phyloP scores from a whole-genome alignment of 1,140 invertebrate genomes.

The Lineus longissimus region DNA sequence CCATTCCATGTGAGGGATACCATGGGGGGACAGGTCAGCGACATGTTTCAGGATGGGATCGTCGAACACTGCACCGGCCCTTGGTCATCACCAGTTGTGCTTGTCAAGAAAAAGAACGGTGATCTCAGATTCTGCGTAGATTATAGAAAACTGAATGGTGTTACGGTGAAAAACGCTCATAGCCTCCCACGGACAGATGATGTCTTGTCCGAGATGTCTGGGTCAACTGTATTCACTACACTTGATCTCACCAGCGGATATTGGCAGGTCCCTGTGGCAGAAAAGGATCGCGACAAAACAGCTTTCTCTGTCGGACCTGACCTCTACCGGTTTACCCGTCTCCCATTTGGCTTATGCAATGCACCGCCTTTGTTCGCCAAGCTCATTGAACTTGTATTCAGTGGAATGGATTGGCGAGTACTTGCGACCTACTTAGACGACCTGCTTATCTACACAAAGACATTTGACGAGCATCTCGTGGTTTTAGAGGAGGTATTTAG shows the following conservation, averaged over 20 bases:
- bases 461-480: not conserved
- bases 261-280: slow-evolving; percentile 43
- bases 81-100: slow-evolving; percentile 9
- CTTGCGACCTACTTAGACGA: not conserved
- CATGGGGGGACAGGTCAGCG: too few relatives aligned
- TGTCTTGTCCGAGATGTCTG: slow-evolving; percentile 38
- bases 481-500: not conserved
- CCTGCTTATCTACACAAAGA: not conserved
- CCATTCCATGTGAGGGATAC: too few relatives aligned
- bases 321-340: not conserved
- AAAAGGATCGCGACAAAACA: slow-evolving; percentile 39
- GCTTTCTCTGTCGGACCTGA: not conserved
- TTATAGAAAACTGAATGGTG: slow-evolving; percentile 53
- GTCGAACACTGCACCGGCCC: not conserved
- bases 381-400: not conserved
- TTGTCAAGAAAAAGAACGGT: slow-evolving; percentile 9
- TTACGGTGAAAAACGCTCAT: slow-evolving; percentile 51
- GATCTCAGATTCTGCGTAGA: slow-evolving; percentile 48
- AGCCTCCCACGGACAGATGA: slow-evolving; percentile 57
- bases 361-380: not conserved
- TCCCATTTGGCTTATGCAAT: not conserved
- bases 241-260: slow-evolving; percentile 45
- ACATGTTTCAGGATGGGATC: too few relatives aligned
- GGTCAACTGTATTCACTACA: slow-evolving; percentile 44
- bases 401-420: not conserved